A percentile compares a stretch with the other conserved stretches of the same genome.
These are phyloP conservation scores for Psix sp. DNA, from an alignment of 1,140 invertebrate species.

Conservation along the genomic window DNA sequence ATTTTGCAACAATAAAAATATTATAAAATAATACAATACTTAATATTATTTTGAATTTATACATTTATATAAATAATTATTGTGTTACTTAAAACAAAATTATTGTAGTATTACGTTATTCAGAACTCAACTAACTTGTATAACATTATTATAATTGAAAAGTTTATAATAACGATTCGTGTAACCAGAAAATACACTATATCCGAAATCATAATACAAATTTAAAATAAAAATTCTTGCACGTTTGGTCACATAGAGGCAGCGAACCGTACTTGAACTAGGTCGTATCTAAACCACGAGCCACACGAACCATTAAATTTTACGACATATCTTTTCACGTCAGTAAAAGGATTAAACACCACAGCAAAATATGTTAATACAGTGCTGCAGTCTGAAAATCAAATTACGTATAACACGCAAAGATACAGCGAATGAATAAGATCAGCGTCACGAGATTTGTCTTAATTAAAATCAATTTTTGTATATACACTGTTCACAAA, in stretches of 20 bases:
- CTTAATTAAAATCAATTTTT: no score
- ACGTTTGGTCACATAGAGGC: conserved; percentile 52
- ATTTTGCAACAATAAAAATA: no score
- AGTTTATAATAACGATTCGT: no score
- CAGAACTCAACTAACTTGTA: no score
- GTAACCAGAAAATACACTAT: conserved; percentile 58
- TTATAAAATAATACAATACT: no score
- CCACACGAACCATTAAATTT: conserved; percentile 60
- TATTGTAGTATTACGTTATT: no score
- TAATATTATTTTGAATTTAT: no score
- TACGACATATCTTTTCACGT: conserved; percentile 61
- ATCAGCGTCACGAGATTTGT: no score
- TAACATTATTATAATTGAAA: no score
- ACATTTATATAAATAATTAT: no score
- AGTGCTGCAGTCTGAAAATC: conserved; percentile 42
- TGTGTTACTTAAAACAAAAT: no score
- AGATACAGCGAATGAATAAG: conserved; percentile 21
- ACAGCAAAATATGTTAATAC: conserved; percentile 58
- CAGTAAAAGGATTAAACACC: conserved; percentile 59
- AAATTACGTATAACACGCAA: conserved; percentile 35
- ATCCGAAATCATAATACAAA: conserved; percentile 45
- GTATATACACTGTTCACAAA: no score
- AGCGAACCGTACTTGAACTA: conserved; percentile 53
- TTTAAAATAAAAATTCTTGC: conserved; percentile 56
- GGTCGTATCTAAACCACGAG: conserved; percentile 59